Evolutionary conservation across 1,140 invertebrate genomes (phyloP).

Genomic region (Drosophila parvula): DNA sequence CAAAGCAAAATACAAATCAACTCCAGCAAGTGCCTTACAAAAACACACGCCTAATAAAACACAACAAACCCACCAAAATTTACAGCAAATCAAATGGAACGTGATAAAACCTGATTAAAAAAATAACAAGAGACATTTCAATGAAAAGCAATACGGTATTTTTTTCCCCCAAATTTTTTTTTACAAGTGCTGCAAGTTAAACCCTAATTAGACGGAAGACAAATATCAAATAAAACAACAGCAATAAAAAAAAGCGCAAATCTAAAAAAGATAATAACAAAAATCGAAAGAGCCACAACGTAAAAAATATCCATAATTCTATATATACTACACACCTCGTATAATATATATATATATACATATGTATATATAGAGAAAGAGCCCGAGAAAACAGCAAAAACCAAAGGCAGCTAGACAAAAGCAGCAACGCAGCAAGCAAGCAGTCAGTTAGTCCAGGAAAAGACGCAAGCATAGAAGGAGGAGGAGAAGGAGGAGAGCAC

Average conservation of each 20-base stretch:
- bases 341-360: conserved; percentile 33
- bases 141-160: conserved; percentile 17
- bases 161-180: conserved; percentile 14
- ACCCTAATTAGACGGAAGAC: conserved; percentile 24
- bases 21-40: conserved; percentile 60
- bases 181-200: conserved; percentile 10
- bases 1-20: conserved; percentile 15
- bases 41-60: not conserved
- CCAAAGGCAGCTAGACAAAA: conserved; percentile 35
- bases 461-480: conserved; percentile 19
- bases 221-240: not conserved
- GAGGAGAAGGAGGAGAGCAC: conserved; percentile 14
- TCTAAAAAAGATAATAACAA: not conserved
- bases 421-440: conserved; percentile 28
- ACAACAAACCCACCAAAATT: conserved; percentile 15
- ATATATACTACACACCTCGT: conserved; percentile 43
- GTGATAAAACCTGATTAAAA: conserved; percentile 14
- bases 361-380: conserved; percentile 30
- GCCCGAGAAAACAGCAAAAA: conserved; percentile 33
- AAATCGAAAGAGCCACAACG: conserved; percentile 24
- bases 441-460: conserved; percentile 22
- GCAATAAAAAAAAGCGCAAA: conserved; percentile 8
- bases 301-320: conserved; percentile 51
- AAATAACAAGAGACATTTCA: conserved; percentile 5
- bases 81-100: conserved; percentile 4